phyloP scores from a whole-genome alignment of 2,113 vertebrate genomes.

The Cyanoderma ruficeps region DNA sequence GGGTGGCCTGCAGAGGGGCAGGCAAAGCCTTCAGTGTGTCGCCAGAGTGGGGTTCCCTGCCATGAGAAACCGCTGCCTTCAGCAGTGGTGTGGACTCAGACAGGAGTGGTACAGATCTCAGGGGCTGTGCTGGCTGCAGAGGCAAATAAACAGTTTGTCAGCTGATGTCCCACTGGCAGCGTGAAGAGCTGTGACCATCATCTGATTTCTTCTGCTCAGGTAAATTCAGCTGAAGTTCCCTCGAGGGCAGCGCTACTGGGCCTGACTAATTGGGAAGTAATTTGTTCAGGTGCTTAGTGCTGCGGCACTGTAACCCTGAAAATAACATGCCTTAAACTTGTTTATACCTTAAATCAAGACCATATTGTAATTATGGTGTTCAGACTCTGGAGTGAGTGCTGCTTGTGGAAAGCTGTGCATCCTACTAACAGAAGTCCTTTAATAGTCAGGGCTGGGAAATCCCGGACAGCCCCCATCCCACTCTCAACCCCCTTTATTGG shows the following conservation, averaged over 20 bases:
- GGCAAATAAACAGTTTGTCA: neutral
- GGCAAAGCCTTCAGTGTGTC: rapidly evolving
- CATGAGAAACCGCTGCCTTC: neutral
- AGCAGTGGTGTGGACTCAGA: rapidly evolving
- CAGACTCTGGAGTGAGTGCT: neutral
- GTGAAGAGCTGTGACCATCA: neutral
- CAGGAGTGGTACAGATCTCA: neutral
- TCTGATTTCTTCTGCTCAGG: neutral
- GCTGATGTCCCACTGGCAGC: rapidly evolving
- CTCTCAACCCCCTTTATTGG: neutral
- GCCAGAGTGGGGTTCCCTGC: neutral
- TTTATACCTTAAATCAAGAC: neutral
- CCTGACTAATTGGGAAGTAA: neutral
- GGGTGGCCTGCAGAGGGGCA: neutral
- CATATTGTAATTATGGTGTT: neutral
- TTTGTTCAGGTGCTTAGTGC: neutral
- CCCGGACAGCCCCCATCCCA: neutral
- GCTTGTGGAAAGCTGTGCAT: neutral
- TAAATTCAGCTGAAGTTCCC: neutral
- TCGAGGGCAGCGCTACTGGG: neutral
- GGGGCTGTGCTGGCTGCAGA: neutral
- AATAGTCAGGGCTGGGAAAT: neutral
- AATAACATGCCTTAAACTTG: neutral
- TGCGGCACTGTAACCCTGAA: neutral
- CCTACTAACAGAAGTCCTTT: neutral